These are phyloP conservation scores for Microcebus ravelobensis DNA, from an alignment of 2,113 vertebrate species.

Conservation along the genomic window DNA sequence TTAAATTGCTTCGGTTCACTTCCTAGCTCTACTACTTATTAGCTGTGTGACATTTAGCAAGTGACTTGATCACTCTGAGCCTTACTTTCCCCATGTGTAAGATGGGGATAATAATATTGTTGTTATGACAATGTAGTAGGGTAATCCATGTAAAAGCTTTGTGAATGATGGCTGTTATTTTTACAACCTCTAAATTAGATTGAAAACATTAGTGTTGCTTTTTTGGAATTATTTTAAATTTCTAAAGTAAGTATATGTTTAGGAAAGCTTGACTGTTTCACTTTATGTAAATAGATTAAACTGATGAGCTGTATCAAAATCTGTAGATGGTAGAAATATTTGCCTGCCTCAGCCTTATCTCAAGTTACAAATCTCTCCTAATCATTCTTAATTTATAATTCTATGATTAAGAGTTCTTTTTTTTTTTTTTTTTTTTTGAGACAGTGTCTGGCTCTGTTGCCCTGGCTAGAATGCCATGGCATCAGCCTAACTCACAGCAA, in stretches of 20 bases:
- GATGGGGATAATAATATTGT: background rate
- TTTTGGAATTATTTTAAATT: slow-evolving; percentile 31
- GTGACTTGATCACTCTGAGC: background rate
- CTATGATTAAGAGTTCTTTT: too few relatives aligned
- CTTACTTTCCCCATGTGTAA: background rate
- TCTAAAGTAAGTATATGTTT: background rate
- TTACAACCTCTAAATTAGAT: slow-evolving; percentile 21
- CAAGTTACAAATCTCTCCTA: background rate
- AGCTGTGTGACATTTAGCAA: background rate
- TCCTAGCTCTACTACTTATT: background rate
- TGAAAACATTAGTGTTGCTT: slow-evolving; percentile 6
- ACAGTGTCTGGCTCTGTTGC: too few relatives aligned
- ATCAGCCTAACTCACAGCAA: too few relatives aligned
- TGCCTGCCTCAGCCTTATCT: background rate
- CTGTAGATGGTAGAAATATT: background rate
- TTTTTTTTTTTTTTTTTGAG: too few relatives aligned
- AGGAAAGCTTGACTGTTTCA: background rate
- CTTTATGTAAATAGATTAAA: slow-evolving; percentile 33
- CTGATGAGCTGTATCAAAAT: slow-evolving; percentile 36
- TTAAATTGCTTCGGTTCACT: background rate
- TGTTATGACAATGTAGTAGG: background rate
- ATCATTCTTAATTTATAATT: too few relatives aligned
- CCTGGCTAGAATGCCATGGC: too few relatives aligned
- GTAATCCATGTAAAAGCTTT: background rate
- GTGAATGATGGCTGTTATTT: background rate